Evolutionary conservation across 2,113 vertebrate species (phyloP).

Genomic region (Malaclemys terrapin): DNA sequence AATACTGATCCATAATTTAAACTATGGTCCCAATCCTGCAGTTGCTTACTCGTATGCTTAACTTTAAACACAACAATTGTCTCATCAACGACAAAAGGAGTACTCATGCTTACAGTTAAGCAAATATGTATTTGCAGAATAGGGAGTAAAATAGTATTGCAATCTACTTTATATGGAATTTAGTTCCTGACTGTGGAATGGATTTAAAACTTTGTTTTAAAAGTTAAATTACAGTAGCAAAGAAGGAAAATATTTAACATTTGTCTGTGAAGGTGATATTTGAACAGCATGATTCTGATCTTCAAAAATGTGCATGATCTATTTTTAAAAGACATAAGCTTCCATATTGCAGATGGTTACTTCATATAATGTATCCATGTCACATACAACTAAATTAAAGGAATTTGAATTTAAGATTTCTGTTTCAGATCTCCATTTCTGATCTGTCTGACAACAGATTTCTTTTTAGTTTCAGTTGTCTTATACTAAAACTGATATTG

Average conservation of each 20-base stretch:
- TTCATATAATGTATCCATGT: background rate
- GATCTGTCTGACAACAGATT: conserved; percentile 12
- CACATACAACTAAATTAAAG: background rate
- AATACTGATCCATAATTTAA: background rate
- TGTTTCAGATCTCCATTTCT: background rate
- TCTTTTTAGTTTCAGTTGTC: background rate
- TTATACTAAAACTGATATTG: background rate
- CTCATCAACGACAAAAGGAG: background rate
- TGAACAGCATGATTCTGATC: background rate
- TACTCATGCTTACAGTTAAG: background rate
- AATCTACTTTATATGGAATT: background rate
- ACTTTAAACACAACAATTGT: background rate
- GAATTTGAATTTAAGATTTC: conserved; percentile 1
- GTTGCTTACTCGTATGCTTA: background rate
- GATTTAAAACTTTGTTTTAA: background rate
- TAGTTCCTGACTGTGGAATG: background rate
- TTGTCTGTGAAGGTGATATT: background rate
- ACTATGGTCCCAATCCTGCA: background rate
- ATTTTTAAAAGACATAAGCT: background rate
- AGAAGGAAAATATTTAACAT: background rate
- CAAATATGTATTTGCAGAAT: background rate
- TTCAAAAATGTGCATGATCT: background rate
- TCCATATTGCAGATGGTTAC: background rate
- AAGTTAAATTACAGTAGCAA: background rate
- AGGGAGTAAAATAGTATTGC: background rate